A percentile compares a stretch with the other conserved stretches of the same genome.
These are phyloP conservation scores for Parnassius apollo DNA, from an alignment of 2,888 invertebrate species.

Conservation along the genomic window DNA sequence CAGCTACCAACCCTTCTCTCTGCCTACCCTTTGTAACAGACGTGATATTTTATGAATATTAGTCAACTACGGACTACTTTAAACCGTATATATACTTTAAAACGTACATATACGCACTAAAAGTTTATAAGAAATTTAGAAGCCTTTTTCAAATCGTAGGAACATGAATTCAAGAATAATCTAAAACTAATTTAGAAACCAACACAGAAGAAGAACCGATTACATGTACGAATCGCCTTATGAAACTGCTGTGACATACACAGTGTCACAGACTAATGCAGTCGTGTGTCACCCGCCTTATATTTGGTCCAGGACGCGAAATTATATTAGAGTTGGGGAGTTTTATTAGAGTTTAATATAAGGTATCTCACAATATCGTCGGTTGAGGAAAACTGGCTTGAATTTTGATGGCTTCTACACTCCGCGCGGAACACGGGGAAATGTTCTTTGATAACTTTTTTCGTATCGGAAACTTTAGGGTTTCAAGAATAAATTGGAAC, in stretches of 20 bases:
- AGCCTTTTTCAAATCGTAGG: too few relatives aligned
- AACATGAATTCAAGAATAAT: too few relatives aligned
- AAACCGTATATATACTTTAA: too few relatives aligned
- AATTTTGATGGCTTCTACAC: conserved; percentile 52
- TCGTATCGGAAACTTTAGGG: conserved; percentile 39
- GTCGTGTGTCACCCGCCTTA: conserved; percentile 35
- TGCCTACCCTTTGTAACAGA: too few relatives aligned
- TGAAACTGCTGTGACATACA: not conserved
- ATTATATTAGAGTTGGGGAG: conserved; percentile 63
- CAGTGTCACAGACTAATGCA: not conserved
- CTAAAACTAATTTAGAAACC: too few relatives aligned
- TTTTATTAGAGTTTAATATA: conserved; percentile 75
- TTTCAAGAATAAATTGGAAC: conserved; percentile 37
- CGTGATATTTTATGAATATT: too few relatives aligned
- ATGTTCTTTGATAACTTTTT: conserved; percentile 49
- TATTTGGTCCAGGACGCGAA: conserved; percentile 49
- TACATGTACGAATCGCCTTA: too few relatives aligned
- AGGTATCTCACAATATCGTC: conserved; percentile 62
- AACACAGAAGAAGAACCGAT: too few relatives aligned
- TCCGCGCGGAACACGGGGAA: conserved; percentile 42
- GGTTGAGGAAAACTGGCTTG: conserved; percentile 48
- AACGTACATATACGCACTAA: too few relatives aligned
- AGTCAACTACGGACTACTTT: too few relatives aligned
- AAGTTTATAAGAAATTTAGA: too few relatives aligned
- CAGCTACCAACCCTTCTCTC: too few relatives aligned